These are phyloP conservation scores for Triplophysa rosa DNA, from an alignment of 2,113 vertebrate genomes.

Conservation along the genomic window DNA sequence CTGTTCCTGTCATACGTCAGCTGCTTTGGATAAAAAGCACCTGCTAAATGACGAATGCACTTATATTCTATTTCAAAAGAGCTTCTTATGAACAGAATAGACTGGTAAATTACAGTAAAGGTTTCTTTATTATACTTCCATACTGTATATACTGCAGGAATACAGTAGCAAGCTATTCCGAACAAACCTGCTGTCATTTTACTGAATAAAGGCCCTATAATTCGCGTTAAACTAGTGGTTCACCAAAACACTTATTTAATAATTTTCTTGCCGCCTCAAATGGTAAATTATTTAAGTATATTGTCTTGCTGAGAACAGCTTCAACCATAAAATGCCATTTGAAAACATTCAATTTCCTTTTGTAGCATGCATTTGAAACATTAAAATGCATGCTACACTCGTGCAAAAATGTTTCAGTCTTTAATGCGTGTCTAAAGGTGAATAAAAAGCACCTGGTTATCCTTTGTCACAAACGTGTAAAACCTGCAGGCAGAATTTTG, in stretches of 20 bases:
- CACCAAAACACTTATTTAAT: background rate
- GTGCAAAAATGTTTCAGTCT: background rate
- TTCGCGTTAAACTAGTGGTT: background rate
- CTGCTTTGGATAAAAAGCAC: constrained; percentile 1
- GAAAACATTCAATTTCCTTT: background rate
- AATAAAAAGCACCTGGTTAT: background rate
- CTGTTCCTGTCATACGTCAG: background rate
- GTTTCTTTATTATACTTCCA: background rate
- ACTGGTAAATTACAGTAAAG: constrained; percentile 26
- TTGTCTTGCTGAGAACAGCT: background rate
- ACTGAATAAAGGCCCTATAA: background rate
- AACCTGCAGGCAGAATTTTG: too few relatives aligned
- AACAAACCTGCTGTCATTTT: background rate
- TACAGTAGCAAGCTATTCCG: background rate
- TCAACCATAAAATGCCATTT: background rate
- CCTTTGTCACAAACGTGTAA: background rate
- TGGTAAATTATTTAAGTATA: background rate
- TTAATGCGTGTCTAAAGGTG: background rate
- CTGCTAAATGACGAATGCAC: constrained; percentile 9
- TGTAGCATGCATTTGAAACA: too few relatives aligned
- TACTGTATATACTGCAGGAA: background rate
- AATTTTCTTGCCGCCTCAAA: background rate
- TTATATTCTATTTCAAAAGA: constrained; percentile 23
- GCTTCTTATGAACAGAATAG: constrained; percentile 12
- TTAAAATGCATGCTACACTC: background rate